Percentiles rank a stretch among this genome's conserved stretches.
Evolutionary conservation across 1,140 invertebrate genomes (phyloP).

Genomic region (Trichoplusia ni): DNA sequence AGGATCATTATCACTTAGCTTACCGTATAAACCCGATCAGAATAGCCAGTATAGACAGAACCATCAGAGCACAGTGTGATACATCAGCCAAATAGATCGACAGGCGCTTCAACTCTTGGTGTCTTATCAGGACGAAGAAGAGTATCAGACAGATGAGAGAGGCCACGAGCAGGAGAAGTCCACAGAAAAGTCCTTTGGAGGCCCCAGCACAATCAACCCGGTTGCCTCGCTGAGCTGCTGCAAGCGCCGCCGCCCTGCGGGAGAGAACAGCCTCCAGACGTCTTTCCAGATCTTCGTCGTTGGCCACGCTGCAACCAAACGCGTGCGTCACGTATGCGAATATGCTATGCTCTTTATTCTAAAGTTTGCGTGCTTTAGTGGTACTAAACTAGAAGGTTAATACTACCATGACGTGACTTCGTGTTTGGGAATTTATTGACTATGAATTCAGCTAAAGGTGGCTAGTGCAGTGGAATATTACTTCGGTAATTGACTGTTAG

Average conservation of each 20-base stretch:
- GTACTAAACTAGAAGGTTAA: too few relatives aligned
- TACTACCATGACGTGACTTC: constrained; percentile 1
- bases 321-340: constrained; percentile 57
- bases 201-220: constrained; percentile 95
- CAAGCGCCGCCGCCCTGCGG: constrained; percentile 90
- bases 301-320: constrained; percentile 85
- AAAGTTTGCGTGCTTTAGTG: background rate
- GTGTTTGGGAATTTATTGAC: background rate
- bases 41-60: constrained; percentile 93
- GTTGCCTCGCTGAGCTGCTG: constrained; percentile 88
- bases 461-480: too few relatives aligned
- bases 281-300: constrained; percentile 92
- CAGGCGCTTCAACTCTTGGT: constrained; percentile 88
- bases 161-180: constrained; percentile 93
- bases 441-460: too few relatives aligned
- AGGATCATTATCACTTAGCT: too few relatives aligned
- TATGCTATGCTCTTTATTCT: constrained; percentile 20
- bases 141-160: constrained; percentile 95
- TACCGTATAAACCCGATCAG: constrained; percentile 94
- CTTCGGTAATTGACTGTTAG: background rate
- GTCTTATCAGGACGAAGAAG: constrained; percentile 95
- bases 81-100: constrained; percentile 95
- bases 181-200: constrained; percentile 96
- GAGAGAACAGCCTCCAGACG: constrained; percentile 92
- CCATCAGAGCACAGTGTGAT: constrained; percentile 93